phyloP scores from a whole-genome alignment of 2,888 invertebrate species.

The Tanypteryx hageni region DNA sequence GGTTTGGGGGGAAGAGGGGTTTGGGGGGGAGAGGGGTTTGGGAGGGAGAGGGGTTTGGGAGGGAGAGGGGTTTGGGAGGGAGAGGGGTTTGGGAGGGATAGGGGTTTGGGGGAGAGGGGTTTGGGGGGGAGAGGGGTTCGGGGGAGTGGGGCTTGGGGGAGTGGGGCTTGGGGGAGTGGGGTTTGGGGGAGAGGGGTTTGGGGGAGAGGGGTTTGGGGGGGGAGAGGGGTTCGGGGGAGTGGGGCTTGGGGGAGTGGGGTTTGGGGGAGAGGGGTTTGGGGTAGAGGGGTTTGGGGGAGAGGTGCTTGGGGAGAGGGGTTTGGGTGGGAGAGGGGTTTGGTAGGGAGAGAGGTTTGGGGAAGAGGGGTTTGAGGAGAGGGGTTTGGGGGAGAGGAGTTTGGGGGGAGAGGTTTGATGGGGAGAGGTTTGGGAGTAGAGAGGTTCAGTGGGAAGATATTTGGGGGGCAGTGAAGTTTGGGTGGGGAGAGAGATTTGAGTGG shows the following conservation, averaged over 20 bases:
- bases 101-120: neutral
- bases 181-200: neutral
- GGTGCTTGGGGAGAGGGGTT: no score
- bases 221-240: no score
- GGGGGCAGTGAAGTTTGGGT: neutral
- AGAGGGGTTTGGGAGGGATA: neutral
- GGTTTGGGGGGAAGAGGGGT: no score
- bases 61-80: neutral
- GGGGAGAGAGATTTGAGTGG: no score
- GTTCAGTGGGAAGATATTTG: no score
- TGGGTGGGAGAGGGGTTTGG: no score
- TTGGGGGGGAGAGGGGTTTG: neutral
- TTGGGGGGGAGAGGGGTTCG: no score
- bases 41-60: neutral
- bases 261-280: neutral
- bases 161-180: neutral
- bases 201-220: no score
- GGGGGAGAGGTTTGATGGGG: no score
- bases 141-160: no score
- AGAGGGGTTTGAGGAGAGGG: neutral
- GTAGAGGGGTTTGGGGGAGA: neutral
- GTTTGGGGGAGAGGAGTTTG: neutral
- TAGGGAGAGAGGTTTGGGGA: no score
- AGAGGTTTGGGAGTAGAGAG: no score
- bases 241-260: neutral